These are phyloP conservation scores for Piprites chloris DNA, from an alignment of 2,113 vertebrate species.

Conservation along the genomic window DNA sequence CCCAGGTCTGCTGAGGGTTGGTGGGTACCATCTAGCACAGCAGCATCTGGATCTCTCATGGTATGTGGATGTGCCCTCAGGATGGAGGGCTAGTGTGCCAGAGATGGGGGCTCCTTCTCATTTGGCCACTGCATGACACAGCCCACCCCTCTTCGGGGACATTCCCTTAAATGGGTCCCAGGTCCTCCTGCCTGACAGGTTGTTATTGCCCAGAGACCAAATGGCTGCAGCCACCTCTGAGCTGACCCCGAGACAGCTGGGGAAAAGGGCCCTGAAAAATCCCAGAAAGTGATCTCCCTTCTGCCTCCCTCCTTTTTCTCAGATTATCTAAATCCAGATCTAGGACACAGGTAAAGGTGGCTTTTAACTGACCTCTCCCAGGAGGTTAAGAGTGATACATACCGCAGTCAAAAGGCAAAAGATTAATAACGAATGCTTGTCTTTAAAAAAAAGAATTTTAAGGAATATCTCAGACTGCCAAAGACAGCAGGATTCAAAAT, in stretches of 20 bases:
- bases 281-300: background rate
- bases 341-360: background rate
- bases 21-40: background rate
- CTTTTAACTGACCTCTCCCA: background rate
- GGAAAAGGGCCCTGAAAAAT: background rate
- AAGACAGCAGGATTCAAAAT: background rate
- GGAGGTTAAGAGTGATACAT: background rate
- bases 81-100: accelerated
- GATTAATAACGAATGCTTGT: background rate
- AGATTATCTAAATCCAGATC: background rate
- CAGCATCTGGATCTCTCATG: background rate
- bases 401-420: background rate
- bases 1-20: accelerated
- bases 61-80: background rate
- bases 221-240: background rate
- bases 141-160: background rate
- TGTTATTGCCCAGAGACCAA: background rate
- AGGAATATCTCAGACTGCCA: background rate
- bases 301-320: background rate
- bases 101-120: background rate
- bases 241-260: background rate
- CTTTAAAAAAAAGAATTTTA: background rate
- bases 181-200: background rate
- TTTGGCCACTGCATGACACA: background rate
- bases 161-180: background rate